phyloP scores from a whole-genome alignment of 2,888 invertebrate genomes.

The Drosophila neonasuta region DNA sequence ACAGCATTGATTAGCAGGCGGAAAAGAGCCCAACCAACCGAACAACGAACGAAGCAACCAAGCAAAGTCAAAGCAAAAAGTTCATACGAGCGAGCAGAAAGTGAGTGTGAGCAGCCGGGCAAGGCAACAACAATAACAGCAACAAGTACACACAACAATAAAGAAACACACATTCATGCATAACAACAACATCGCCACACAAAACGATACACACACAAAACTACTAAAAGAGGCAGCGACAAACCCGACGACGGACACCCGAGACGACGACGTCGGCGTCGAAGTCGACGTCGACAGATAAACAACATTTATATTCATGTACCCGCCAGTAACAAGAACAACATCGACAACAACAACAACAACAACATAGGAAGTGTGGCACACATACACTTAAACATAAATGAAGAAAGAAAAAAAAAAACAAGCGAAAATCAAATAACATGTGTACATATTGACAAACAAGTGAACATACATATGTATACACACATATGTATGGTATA shows the following conservation, averaged over 20 bases:
- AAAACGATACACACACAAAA: slow-evolving; percentile 60
- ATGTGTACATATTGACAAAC: slow-evolving; percentile 74
- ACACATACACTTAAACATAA: slow-evolving; percentile 45
- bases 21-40: slow-evolving; percentile 38
- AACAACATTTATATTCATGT: slow-evolving; percentile 79
- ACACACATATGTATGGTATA: slow-evolving; percentile 14
- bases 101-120: slow-evolving; percentile 39
- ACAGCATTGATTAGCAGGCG: slow-evolving; percentile 75
- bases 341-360: slow-evolving; percentile 43
- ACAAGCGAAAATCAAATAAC: slow-evolving; percentile 70
- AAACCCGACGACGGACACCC: slow-evolving; percentile 34
- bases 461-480: slow-evolving; percentile 51
- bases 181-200: slow-evolving; percentile 46
- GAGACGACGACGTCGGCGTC: slow-evolving; percentile 32
- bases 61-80: slow-evolving; percentile 68
- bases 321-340: slow-evolving; percentile 60
- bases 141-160: slow-evolving; percentile 76
- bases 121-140: slow-evolving; percentile 48
- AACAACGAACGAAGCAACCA: neutral
- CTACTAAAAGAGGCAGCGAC: slow-evolving; percentile 63
- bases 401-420: slow-evolving; percentile 43
- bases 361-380: slow-evolving; percentile 53
- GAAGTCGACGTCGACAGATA: slow-evolving; percentile 60
- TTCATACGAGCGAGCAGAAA: slow-evolving; percentile 62
- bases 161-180: slow-evolving; percentile 69